phyloP scores from a whole-genome alignment of 1,140 invertebrate genomes.

The Akabosia matsudoensis region DNA sequence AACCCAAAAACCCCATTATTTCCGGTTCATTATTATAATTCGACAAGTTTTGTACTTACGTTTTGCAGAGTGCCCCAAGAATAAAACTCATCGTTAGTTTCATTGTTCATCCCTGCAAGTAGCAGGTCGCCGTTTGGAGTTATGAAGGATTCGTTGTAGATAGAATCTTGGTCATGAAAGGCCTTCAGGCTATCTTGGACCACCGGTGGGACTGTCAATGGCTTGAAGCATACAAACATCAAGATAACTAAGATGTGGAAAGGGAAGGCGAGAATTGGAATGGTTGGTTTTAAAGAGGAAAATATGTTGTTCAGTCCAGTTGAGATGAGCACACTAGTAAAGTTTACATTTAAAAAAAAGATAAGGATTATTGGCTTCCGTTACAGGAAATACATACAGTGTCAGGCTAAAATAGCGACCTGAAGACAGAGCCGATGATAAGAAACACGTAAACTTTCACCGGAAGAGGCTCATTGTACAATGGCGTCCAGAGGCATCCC shows the following conservation, averaged over 20 bases:
- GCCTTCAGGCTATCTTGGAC: not conserved
- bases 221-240: not conserved
- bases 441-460: not conserved
- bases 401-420: not conserved
- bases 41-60: no score
- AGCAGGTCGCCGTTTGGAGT: no score
- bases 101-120: no score
- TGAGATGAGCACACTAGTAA: not conserved
- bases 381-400: not conserved
- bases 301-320: not conserved
- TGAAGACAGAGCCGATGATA: not conserved
- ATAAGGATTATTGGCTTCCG: not conserved
- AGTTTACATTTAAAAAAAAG: not conserved
- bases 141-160: no score
- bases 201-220: not conserved
- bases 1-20: not conserved
- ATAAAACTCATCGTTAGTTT: no score
- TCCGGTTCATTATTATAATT: no score
- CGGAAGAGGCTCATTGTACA: not conserved
- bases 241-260: not conserved
- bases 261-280: not conserved
- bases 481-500: not conserved
- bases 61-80: not conserved
- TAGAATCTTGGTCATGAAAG: no score
- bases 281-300: not conserved